Base-by-base conservation (phyloP, 2,113 vertebrate genomes). In the Oreochromis tanganicae region DNA sequence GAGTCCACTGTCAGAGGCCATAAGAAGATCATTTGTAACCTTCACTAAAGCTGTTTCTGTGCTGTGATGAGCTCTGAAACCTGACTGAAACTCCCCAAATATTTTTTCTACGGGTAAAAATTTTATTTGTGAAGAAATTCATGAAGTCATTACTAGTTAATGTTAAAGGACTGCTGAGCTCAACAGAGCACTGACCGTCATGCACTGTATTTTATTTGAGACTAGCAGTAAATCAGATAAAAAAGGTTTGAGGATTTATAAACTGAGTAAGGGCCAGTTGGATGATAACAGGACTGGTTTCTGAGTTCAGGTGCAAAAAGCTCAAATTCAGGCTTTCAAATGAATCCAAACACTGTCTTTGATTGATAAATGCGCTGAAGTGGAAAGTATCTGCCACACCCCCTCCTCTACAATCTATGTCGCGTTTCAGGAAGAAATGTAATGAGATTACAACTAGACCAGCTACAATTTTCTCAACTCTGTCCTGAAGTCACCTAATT, bases 61-160 rank as follows among this genome's bases (percentile, higher is more conserved):
- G 27, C 0, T 36, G 34, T 36, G 34, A 36, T 0, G 56, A 59
- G 56, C 27, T 59, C 7, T 32, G 14, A 59, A 59, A 59, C 0
- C 57, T 32, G 8, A 61, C 8, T 17, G 27, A 61, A 61, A 61
- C 27, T 32, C 19, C 5, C 10, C 12, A 55, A 54, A 56, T 56
- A 24, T 5, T 57, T 14, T 57, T 27, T 27, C 12, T 29, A 16
- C 29, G 3, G 24, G 56, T 29, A 16, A 27, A 57, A 59, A 59
- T 14, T 16, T 29, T 29, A 59, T 14, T 59, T 59, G 29, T 59
- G 24, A 16, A 29, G 27, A 59, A 29, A 34, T 34, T 34, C 32
- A 6, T 34, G 32, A 34, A 29, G 56, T 59, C 5, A 9, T 61
- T 32, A 59, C 13, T 57, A 4, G 16, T 10, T 3, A 10, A 54